Evolutionary conservation across 1,140 invertebrate genomes (phyloP), one percentile per base, ranked within the genome.

Genomic region (Pogonomyrmex barbatus): DNA sequence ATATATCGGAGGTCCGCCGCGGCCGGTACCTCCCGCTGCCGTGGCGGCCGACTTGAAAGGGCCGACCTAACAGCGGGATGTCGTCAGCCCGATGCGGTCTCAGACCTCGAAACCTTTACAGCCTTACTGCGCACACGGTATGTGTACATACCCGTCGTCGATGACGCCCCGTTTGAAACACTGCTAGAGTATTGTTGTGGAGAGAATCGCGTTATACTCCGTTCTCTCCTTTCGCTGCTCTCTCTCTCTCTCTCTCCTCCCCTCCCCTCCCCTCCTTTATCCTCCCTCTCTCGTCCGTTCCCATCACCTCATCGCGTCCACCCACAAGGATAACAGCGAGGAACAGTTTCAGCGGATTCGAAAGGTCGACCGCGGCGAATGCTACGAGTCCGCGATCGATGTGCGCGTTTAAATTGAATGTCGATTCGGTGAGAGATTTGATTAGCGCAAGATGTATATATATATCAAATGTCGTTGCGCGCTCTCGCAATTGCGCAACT

Each of bases 11-110:
- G 91, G 90, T 85, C 84, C 89, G 88, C 90, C 76, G 79, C 89
- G 79, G 56, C 87, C 90, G 86, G 91, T 92, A 91, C 93, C 93
- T 93, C 93, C 94, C 89, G 93, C 91, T 93, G 94, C 91, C 93
- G 90, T 78, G 93, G 92, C 94, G 94, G 94, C 85, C 91, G 88
- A 94, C 94, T 92, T 94, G 93, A 94, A 95, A 94, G 94, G 90
- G 91, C 91, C 92, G 90, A 91, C 86, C 90, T 91, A 94, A 93
- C 94, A 94, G 93, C 93, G 93, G 94, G 94, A 93, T 92, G 93
- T 94, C 93, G 93, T 92, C 93, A 88, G 90, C 85, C 81, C 87
- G 87, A 91, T 90, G 90, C 89, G 84, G 81, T 89, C 83, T 86
- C 77, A 90, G 90, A 87, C 87, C 85, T 90, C 88, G 84, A 91